Evolutionary conservation across 2,888 invertebrate species (phyloP).

Genomic region (Hesperia comma): DNA sequence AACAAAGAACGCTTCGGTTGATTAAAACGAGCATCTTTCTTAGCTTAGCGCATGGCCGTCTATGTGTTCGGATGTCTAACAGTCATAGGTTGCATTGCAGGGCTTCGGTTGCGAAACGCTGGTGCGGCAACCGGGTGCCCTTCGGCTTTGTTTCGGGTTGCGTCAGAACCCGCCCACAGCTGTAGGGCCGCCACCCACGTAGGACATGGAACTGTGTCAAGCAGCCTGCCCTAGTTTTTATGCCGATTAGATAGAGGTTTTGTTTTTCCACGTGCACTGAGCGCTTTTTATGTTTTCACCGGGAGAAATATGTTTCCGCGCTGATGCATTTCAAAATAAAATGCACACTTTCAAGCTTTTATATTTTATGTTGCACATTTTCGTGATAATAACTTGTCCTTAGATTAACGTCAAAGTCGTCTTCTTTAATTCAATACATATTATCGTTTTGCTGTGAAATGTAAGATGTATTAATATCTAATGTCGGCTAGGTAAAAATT

Average conservation of each 20-base stretch:
- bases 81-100: constrained; percentile 55
- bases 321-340: constrained; percentile 27
- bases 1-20: constrained; percentile 15
- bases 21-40: background rate
- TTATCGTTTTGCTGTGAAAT: background rate
- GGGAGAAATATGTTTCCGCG: constrained; percentile 31
- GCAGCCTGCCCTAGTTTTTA: constrained; percentile 73
- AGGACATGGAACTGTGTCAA: constrained; percentile 75
- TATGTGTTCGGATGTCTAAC: constrained; percentile 5
- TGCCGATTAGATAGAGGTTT: constrained; percentile 53
- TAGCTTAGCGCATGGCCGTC: background rate
- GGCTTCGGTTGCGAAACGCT: constrained; percentile 69
- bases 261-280: constrained; percentile 52
- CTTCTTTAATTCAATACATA: background rate
- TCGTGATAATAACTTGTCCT: background rate
- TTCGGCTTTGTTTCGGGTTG: constrained; percentile 75
- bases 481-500: no score
- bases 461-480: no score
- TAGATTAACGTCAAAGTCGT: background rate
- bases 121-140: constrained; percentile 74
- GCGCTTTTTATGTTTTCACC: constrained; percentile 31
- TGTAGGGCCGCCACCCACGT: constrained; percentile 72
- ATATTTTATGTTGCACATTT: constrained; percentile 3
- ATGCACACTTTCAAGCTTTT: background rate
- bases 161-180: constrained; percentile 74